Evolutionary conservation across 64 coral and sea anemone genomes (phyloP), one percentile per base, ranked within the genome.

Genomic region (Stichodactyla mertensii): DNA sequence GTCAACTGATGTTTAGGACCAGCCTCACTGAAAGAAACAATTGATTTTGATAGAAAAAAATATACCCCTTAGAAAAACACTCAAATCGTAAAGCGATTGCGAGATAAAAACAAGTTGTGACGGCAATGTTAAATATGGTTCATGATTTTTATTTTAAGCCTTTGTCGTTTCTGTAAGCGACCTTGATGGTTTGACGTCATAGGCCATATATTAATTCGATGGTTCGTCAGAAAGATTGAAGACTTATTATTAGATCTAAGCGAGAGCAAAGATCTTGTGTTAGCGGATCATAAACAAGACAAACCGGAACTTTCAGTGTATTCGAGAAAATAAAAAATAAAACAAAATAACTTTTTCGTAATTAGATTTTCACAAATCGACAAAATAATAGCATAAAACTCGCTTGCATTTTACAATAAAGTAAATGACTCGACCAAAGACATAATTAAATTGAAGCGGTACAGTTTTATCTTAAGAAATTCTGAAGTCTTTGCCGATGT

Each of bases 111-210:
- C 24, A 14, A 74, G 24, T 74, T 74, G 69, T 31, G 69, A 74
- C 69, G 24, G 69, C 4, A 13, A 74, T 74, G 24, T 74, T 74
- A 74, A 74, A 74, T 74, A 74, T 74, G 69, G 24, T 31, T 74
- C 69, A 31, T 11, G 16, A 10, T 27, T 11, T 27, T 74, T 74
- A 74, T 74, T 74, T 74, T 74, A 74, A 74, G 24, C 69, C 27
- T 70, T 31, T 74, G 69, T 74, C 26, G 69, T 74, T 6, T 27
- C 27, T 74, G 10, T 12, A 3, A 74, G 27, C 12, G 24, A 74
- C 69, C n/a, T 74, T 31, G n/a, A 74, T 74, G 69, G 69, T 27
- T 31, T 74, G 69, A 74, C 69, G 69, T 74, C 69, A 74, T 74
- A 74, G 23, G 1, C 23, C 36, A 8, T 31, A 31, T 74, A 74